Base-by-base conservation (phyloP, 2,113 vertebrate species). In the Phalacrocorax brasilianus region DNA sequence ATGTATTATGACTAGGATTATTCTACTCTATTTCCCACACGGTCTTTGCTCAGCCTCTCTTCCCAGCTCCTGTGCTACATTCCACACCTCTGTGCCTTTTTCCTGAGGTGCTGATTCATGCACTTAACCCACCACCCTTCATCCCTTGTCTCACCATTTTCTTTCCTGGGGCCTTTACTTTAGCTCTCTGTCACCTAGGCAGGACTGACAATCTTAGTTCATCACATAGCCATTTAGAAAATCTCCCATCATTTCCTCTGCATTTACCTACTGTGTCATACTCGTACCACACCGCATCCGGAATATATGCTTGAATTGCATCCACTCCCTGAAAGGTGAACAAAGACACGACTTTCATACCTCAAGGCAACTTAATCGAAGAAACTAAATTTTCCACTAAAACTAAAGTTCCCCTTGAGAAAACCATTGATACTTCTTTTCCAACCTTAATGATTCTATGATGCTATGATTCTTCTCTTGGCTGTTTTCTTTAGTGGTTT, bases 201-300 rank as follows among this genome's bases (percentile, higher is more conserved):
- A 76, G 8, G 70, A 14, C 24, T 88, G 47, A 45, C 7, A 14
- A 61, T 5, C 20, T 42, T 3, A 32, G 26, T n/a, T 26, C 0
- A 6, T 18, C 52, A 3, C 18, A 12, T 1, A 70, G 27, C 8
- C 33, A 15, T 30, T 17, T 58, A 59, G 42, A 44, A 59, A 67
- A 74, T 2, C 22, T 42, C 56, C 14, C 50, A 10, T 5, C 33
- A 63, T 2, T 35, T 4, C 22, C 38, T 23, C 40, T 81, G 44
- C 15, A n/a, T 76, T 63, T 71, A 97, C 99, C 99, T 98, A 99
- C 99, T 73, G 98, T 99, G 21, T 99, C 99, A n/a, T 99, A 99
- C 32, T 99, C 98, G 30, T 99, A 99, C 99, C 99, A 99, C 18
- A 97, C 88, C 33, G 99, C 99, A 85, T 99, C 98, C 70, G 99